These are phyloP conservation scores for Cololabis saira DNA, from an alignment of 2,113 vertebrate species.

Conservation along the genomic window DNA sequence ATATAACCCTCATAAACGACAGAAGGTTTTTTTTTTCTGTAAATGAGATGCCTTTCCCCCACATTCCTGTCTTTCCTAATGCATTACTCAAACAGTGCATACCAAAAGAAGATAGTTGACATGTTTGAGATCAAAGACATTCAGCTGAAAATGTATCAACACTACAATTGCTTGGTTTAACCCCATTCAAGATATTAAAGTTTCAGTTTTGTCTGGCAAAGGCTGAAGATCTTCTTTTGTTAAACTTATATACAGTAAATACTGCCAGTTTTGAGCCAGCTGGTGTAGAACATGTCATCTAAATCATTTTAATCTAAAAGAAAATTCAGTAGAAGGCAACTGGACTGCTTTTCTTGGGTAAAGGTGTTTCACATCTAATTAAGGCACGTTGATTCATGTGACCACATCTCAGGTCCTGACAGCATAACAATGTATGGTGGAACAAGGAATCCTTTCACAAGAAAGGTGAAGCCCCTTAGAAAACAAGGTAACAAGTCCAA, in stretches of 20 bases:
- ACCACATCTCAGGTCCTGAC: too few species aligned
- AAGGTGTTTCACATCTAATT: too few species aligned
- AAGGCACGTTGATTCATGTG: too few species aligned
- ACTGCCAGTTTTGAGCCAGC: background rate
- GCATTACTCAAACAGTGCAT: background rate
- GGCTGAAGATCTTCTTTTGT: background rate
- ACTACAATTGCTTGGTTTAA: background rate
- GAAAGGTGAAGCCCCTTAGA: too few species aligned
- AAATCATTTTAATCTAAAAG: too few species aligned
- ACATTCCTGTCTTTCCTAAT: background rate
- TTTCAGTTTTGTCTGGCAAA: background rate
- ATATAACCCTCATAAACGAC: slow-evolving; percentile 14
- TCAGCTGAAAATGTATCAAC: background rate
- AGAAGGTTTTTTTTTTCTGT: background rate
- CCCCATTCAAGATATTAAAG: background rate
- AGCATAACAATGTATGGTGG: too few species aligned
- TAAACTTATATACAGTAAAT: too few species aligned
- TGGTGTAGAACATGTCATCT: background rate
- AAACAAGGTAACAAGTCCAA: too few species aligned
- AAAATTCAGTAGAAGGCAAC: too few species aligned
- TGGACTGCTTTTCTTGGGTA: too few species aligned
- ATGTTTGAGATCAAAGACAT: background rate
- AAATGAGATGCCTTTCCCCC: background rate
- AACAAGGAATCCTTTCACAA: too few species aligned
- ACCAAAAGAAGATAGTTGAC: background rate